These are phyloP conservation scores for Cheracebus regulus DNA, from an alignment of 2,797 vertebrate genomes.

Conservation along the genomic window DNA sequence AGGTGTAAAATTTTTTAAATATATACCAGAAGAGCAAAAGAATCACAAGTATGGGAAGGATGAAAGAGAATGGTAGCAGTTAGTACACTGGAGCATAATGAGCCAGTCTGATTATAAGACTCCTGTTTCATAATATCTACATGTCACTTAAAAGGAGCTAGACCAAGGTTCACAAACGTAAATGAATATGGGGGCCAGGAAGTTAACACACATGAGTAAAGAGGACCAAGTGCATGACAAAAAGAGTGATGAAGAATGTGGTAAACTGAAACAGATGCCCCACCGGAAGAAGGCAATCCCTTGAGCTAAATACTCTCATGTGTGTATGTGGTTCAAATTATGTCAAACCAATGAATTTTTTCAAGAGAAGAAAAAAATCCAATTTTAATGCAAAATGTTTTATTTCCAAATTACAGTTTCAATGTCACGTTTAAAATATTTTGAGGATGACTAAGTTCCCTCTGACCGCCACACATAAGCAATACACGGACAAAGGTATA, in stretches of 20 bases:
- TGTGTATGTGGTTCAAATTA: neutral
- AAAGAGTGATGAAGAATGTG: neutral
- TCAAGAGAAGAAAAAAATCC: neutral
- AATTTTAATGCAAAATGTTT: neutral
- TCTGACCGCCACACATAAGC: neutral
- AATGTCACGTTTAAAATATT: neutral
- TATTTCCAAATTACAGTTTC: constrained; percentile 19
- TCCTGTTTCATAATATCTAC: neutral
- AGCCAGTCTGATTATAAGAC: neutral
- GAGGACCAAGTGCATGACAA: neutral
- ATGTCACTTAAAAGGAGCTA: neutral
- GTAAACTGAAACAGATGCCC: neutral
- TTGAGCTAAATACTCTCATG: neutral
- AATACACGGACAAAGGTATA: neutral
- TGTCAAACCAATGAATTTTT: neutral
- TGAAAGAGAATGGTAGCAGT: neutral
- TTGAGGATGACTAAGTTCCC: neutral
- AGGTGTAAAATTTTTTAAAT: neutral
- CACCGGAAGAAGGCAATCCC: neutral
- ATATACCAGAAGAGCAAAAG: neutral
- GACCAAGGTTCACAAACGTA: neutral
- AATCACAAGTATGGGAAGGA: neutral
- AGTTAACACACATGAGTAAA: neutral
- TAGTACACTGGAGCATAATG: neutral
- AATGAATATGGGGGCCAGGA: neutral